Base-by-base conservation (phyloP, 2,113 vertebrate species). In the Orycteropus afer region DNA sequence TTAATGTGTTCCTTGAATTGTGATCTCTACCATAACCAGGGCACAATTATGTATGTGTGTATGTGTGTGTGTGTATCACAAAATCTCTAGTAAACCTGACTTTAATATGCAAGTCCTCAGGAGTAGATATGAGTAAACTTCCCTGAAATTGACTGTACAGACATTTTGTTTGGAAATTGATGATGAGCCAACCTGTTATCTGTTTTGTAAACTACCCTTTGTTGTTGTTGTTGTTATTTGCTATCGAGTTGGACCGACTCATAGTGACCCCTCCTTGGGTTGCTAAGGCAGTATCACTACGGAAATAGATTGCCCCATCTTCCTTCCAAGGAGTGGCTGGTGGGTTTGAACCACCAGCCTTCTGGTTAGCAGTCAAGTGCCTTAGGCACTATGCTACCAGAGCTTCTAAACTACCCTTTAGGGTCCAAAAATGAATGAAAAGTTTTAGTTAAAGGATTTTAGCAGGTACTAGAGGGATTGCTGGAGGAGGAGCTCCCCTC, bases 371-470 rank as follows among this genome's bases (percentile, higher is more conserved):
- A n/a, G n/a, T n/a, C n/a, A n/a, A n/a, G n/a, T n/a, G n/a, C n/a
- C n/a, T n/a, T n/a, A n/a, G n/a, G n/a, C n/a, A n/a, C n/a, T n/a
- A n/a, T n/a, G n/a, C n/a, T n/a, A n/a, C n/a, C n/a, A n/a, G n/a
- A n/a, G n/a, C n/a, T 79, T 79, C 27, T 32, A 79, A 23, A 37
- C 78, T 57, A 49, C 27, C 79, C n/a, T 61, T 95, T 76, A 51
- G 15, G 63, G 73, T 82, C 34, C 49, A 71, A 85, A 93, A 89
- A 86, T 55, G 63, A 95, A 95, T 78, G 12, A 85, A 86, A 71
- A n/a, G 4, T 74, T 93, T 91, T 67, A 83, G 27, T 91, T 93
- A 49, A 69, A 94, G 93, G 37, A 73, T 65, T n/a, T 61, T 59
- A 2, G 1, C 23, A 63, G 8, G 7, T 86, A 63, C 12, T 69